Percentiles rank a stretch among this genome's conserved stretches.
Evolutionary conservation across 1,140 invertebrate species (phyloP).

Genomic region (Steinernema feltiae): DNA sequence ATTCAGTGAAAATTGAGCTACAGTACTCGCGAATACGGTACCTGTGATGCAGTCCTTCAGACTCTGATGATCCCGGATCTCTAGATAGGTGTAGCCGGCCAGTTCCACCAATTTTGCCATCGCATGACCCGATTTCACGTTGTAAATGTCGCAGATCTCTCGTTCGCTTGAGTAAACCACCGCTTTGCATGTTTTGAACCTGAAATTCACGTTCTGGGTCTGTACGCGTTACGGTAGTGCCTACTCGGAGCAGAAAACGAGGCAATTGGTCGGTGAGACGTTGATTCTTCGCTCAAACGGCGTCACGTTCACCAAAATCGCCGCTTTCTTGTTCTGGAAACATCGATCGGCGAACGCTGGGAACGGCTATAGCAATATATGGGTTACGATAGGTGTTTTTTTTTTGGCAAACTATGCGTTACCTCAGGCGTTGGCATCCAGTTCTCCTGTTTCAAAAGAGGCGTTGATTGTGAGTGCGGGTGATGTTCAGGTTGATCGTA

Average conservation of each 20-base stretch:
- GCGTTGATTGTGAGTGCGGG: neutral
- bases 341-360: neutral
- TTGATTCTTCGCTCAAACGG: neutral
- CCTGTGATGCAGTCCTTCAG: neutral
- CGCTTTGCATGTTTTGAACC: neutral
- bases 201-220: neutral
- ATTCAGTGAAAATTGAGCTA: neutral
- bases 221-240: neutral
- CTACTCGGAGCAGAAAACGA: constrained; percentile 5
- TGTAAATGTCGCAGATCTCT: neutral
- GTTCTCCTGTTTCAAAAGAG: constrained; percentile 1
- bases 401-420: neutral
- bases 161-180: neutral
- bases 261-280: neutral
- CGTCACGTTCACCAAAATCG: neutral
- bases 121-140: neutral
- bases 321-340: neutral
- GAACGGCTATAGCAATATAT: neutral
- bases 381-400: neutral
- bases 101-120: neutral
- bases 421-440: neutral
- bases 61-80: neutral
- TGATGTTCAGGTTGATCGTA: neutral
- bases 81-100: neutral
- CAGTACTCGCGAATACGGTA: neutral